These are phyloP conservation scores for Brachionus manjavacas DNA, from an alignment of 1,140 invertebrate species.

Conservation along the genomic window DNA sequence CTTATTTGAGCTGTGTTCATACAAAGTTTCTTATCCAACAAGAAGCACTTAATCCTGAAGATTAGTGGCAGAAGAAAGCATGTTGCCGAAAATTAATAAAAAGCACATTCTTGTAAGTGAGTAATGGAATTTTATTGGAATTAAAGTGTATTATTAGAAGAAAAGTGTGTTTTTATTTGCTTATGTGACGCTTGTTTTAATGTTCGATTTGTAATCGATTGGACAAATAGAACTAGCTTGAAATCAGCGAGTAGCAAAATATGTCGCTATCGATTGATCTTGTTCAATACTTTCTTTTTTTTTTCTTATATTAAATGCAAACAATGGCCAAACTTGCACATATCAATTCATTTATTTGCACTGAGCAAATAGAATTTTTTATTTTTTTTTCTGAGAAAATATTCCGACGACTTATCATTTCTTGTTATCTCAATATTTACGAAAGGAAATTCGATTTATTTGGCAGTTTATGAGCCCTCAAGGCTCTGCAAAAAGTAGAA, in stretches of 20 bases:
- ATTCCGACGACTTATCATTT: background rate
- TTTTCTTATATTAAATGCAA: slow-evolving; percentile 12
- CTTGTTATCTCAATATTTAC: slow-evolving; percentile 32
- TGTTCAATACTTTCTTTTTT: background rate
- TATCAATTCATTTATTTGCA: background rate
- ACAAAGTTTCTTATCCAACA: slow-evolving; percentile 7
- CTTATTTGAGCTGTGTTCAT: background rate
- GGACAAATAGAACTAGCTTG: slow-evolving; percentile 6
- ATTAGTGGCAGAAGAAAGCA: background rate
- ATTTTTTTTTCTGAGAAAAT: background rate
- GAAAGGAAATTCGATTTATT: slow-evolving; percentile 17
- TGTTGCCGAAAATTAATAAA: background rate
- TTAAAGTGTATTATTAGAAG: background rate
- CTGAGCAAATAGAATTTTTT: background rate
- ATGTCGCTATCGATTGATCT: slow-evolving; percentile 20
- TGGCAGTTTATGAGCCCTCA: background rate
- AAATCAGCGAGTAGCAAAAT: slow-evolving; percentile 4
- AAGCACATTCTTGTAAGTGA: slow-evolving; percentile 33
- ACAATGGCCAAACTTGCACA: background rate
- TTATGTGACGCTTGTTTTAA: slow-evolving; percentile 23
- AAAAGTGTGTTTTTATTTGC: slow-evolving; percentile 34
- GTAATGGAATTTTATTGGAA: slow-evolving; percentile 16
- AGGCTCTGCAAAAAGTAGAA: background rate
- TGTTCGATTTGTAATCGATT: slow-evolving; percentile 11
- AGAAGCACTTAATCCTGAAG: slow-evolving; percentile 9